Conservation (phyloP, 1,140 invertebrate species). For the Drosophila lacertosa region DNA sequence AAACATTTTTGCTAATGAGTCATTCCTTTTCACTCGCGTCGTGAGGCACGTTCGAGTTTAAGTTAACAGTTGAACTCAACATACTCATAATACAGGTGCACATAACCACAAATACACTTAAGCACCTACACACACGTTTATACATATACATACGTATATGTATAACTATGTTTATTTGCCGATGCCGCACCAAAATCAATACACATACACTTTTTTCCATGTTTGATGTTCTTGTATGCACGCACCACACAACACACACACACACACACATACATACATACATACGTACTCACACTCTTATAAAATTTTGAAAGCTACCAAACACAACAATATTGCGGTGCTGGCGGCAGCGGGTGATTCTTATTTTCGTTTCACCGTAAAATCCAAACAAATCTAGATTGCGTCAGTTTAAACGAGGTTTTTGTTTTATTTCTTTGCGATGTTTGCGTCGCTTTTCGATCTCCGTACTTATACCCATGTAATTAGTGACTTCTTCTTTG, state of each 20-base stretch:
- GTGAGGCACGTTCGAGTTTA: constrained; percentile 28
- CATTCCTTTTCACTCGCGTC: constrained; percentile 17
- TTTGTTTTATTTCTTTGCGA: constrained; percentile 26
- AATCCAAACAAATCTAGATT: constrained; percentile 64
- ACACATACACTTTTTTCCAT: constrained; percentile 2
- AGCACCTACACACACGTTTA: no score
- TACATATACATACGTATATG: background rate
- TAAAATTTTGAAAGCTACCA: constrained; percentile 35
- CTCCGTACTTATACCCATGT: constrained; percentile 22
- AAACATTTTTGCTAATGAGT: constrained; percentile 36
- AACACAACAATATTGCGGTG: constrained; percentile 18
- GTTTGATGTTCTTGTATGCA: constrained; percentile 1
- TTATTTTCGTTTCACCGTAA: constrained; percentile 31
- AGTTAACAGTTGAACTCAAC: constrained; percentile 14
- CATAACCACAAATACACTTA: background rate
- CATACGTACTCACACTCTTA: constrained; percentile 12
- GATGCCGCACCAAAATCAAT: constrained; percentile 44
- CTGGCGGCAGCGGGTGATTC: constrained; percentile 23
- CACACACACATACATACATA: constrained; percentile 4
- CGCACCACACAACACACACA: background rate
- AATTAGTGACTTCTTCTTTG: constrained; percentile 38
- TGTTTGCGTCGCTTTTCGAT: constrained; percentile 17
- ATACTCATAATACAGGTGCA: background rate
- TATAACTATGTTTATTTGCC: background rate
- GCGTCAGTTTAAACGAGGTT: constrained; percentile 40